Percentiles rank a stretch among this genome's conserved stretches.
Conservation (phyloP, 2,888 invertebrate species). For the Callinectes sapidus region DNA sequence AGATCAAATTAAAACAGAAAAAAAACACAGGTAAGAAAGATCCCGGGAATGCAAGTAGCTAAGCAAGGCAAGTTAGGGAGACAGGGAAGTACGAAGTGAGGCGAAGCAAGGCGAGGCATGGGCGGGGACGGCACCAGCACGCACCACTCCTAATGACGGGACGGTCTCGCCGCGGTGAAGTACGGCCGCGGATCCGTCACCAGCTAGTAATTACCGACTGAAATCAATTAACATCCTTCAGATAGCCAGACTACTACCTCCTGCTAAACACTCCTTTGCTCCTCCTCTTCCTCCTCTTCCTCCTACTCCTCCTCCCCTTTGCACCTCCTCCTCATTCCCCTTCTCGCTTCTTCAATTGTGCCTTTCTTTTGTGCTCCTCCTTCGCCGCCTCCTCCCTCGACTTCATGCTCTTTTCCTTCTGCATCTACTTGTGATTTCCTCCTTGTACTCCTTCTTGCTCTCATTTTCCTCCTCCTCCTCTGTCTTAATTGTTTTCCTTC, state of each 20-base stretch:
- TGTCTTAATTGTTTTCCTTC: not conserved
- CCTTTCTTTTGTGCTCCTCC: not conserved
- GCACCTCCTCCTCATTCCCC: not conserved
- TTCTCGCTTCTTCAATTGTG: not conserved
- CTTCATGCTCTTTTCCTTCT: not conserved
- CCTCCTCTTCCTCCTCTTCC: not conserved
- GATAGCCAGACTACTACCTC: not conserved
- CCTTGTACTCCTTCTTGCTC: not conserved
- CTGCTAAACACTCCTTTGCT: not conserved
- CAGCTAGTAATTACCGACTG: constrained; percentile 16
- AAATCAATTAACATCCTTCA: constrained; percentile 21
- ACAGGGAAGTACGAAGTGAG: too few relatives aligned
- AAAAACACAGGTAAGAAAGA: too few relatives aligned
- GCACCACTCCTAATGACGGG: not conserved
- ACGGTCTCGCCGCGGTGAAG: not conserved
- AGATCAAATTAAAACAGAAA: too few relatives aligned
- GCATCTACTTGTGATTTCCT: not conserved
- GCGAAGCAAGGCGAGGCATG: too few relatives aligned
- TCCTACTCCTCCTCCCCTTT: not conserved
- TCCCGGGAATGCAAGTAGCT: too few relatives aligned
- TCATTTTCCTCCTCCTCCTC: not conserved
- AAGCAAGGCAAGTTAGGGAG: too few relatives aligned
- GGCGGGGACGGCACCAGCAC: not conserved
- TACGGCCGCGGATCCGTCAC: not conserved
- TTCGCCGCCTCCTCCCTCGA: not conserved